Base-by-base conservation (phyloP, 2,888 invertebrate species). In the Nymphalis urticae region DNA sequence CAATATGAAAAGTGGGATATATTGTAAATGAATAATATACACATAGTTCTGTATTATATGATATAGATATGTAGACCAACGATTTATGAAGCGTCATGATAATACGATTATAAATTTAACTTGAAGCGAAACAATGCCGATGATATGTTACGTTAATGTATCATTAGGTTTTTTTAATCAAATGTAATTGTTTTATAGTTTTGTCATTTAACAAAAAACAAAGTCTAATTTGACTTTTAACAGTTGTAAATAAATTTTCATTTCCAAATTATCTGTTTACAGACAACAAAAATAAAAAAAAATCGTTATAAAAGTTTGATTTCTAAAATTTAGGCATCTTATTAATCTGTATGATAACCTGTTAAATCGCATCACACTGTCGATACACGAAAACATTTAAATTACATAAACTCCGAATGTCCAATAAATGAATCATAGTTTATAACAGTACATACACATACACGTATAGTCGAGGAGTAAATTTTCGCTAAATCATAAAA, bases 71-170 rank as follows among this genome's bases (percentile, higher is more conserved):
- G 81, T 76, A 77, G 78, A 79, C 80, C 79, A 75, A 75, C 79
- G 75, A 75, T 77, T 77, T 78, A 72, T 77, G 53, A 82, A 75
- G 84, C 84, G 85, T 86, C 83, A 84, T 79, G 82, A 85, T 80
- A 80, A 83, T 73, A 85, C 80, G 54, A 56, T 56, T 56, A 42
- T 42, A 42, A 42, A 42, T 42, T 42, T 82, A 77, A 82, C 85
- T 81, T 82, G 84, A 89, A 90, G 89, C 88, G 82, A 87, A 90
- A 90, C 89, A 89, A 90, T 85, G 88, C 85, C 74, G 86, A 89
- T 91, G 90, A 90, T 91, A 91, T 90, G 91, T 92, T 42, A 42
- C 72, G 82, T 84, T 88, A 88, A 69, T 68, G 54, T 59, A 69
- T 64, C 48, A 10, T 53, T 50, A 50, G 36, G 48, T 63, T 42